phyloP scores from a whole-genome alignment of 2,888 invertebrate genomes.

The Polietes domitor region DNA sequence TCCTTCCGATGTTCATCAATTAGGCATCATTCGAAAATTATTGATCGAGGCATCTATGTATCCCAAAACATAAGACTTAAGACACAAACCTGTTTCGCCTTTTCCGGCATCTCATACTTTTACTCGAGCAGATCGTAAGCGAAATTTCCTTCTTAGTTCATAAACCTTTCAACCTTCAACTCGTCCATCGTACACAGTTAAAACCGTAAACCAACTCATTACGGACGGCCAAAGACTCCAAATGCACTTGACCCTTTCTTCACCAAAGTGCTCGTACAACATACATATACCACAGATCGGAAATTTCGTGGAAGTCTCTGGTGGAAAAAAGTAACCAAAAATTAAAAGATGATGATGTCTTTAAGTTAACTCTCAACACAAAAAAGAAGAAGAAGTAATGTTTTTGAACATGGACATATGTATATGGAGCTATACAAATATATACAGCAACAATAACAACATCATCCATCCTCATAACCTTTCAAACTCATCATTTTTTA shows the following conservation, averaged over 20 bases:
- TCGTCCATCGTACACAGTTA: not conserved
- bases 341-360: not conserved
- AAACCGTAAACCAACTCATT: constrained; percentile 13
- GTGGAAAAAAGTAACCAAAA: constrained; percentile 1
- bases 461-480: constrained; percentile 49
- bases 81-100: not conserved
- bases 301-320: not conserved
- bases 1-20: no score
- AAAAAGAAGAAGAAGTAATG: constrained; percentile 20
- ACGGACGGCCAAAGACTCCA: not conserved
- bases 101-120: not conserved
- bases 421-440: constrained; percentile 22
- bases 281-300: no score
- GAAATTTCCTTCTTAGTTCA: constrained; percentile 8
- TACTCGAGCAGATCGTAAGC: not conserved
- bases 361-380: constrained; percentile 34
- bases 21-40: no score
- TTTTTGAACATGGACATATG: constrained; percentile 8
- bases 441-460: constrained; percentile 26
- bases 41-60: not conserved
- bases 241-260: constrained; percentile 56
- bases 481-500: constrained; percentile 35
- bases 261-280: no score
- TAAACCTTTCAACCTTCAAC: constrained; percentile 21
- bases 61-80: constrained; percentile 19